phyloP scores from a whole-genome alignment of 2,113 vertebrate species.

The Brachirus orientalis region DNA sequence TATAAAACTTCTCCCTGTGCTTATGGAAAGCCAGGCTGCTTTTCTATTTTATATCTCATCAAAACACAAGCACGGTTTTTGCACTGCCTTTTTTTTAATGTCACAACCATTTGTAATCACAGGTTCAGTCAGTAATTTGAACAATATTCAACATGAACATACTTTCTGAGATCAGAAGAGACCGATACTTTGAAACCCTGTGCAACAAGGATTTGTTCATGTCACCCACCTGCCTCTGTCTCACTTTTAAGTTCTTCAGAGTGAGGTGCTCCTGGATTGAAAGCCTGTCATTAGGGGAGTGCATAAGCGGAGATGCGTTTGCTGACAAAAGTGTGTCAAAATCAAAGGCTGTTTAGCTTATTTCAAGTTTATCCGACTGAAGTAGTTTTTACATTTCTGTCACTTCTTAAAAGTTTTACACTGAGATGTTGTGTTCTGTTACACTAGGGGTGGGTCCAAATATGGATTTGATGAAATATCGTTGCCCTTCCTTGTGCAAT shows the following conservation, averaged over 20 bases:
- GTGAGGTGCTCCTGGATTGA: slow-evolving; percentile 41
- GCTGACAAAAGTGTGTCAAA: slow-evolving; percentile 3
- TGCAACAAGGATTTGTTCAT: neutral
- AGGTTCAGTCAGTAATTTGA: slow-evolving; percentile 12
- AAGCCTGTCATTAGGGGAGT: slow-evolving; percentile 39
- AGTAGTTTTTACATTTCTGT: neutral
- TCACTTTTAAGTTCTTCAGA: slow-evolving; percentile 36
- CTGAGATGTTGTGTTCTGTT: slow-evolving; percentile 1
- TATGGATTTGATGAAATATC: no score
- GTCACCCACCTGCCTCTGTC: slow-evolving; percentile 44
- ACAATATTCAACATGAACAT: neutral
- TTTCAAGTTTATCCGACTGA: neutral
- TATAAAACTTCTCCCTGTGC: slow-evolving; percentile 9
- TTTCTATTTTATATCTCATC: no score
- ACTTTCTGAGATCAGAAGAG: slow-evolving; percentile 18
- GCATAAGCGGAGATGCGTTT: slow-evolving; percentile 23
- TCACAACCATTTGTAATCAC: neutral
- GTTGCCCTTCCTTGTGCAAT: no score
- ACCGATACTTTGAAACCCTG: slow-evolving; percentile 18
- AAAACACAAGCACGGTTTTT: no score
- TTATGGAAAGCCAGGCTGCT: slow-evolving; percentile 3
- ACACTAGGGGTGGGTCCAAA: no score
- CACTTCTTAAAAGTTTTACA: slow-evolving; percentile 6
- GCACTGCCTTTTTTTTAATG: no score
- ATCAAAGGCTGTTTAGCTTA: slow-evolving; percentile 10